A percentile compares a stretch with the other conserved stretches of the same genome.
Evolutionary conservation across 64 coral and sea anemone species (phyloP).

Genomic region (Catalaphyllia jardinei): DNA sequence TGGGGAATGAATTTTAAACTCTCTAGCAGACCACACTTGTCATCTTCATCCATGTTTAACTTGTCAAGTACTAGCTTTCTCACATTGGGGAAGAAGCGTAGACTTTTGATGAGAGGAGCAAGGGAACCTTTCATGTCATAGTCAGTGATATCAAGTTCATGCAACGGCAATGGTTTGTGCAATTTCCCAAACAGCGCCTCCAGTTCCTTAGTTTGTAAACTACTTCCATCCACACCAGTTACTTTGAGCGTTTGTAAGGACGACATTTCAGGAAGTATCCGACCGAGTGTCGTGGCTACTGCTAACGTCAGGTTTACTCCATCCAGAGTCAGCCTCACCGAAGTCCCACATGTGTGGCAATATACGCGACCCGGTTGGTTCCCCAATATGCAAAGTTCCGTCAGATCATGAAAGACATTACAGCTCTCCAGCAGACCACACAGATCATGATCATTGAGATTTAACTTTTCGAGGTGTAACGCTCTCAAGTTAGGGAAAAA

Average conservation of each 20-base stretch:
- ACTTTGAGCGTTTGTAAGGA: background rate
- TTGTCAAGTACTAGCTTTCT: fast-evolving
- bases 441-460: background rate
- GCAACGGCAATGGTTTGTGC: background rate
- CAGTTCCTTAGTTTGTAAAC: background rate
- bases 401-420: background rate
- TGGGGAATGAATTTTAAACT: too few species aligned
- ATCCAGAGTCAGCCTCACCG: too few species aligned
- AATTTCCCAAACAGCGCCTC: background rate
- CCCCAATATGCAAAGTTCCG: too few species aligned
- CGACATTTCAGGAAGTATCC: background rate
- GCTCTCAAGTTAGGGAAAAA: background rate
- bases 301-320: too few species aligned
- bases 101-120: background rate
- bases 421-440: background rate
- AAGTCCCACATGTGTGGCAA: too few species aligned
- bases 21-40: too few species aligned
- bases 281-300: background rate
- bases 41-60: too few species aligned
- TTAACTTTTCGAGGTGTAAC: background rate
- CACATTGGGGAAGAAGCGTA: background rate
- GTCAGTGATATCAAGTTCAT: background rate
- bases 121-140: background rate
- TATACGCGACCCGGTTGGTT: too few species aligned
- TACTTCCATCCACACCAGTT: background rate